A percentile compares a stretch with the other conserved stretches of the same genome.
phyloP scores from a whole-genome alignment of 2,113 vertebrate species.

The Otis tarda region DNA sequence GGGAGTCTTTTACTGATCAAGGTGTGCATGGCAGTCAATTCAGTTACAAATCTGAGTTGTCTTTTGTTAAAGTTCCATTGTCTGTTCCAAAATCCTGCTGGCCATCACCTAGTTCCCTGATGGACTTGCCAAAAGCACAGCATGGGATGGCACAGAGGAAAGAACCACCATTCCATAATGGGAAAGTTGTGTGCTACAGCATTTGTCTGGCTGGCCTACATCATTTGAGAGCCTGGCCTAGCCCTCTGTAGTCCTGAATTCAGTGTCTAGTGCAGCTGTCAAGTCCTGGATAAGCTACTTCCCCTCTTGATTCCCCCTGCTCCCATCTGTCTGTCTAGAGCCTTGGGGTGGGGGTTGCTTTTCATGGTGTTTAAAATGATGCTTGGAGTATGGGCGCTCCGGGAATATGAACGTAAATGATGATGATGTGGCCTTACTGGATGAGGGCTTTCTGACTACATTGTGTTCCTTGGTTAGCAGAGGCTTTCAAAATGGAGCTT shows the following conservation, averaged over 20 bases:
- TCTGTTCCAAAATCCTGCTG: not conserved
- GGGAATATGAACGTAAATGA: not conserved
- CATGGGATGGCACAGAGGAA: not conserved
- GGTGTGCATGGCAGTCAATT: not conserved
- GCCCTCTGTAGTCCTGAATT: not conserved
- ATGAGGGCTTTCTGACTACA: not conserved
- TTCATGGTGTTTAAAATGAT: not conserved
- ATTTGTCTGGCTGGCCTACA: not conserved
- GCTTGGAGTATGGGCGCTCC: not conserved
- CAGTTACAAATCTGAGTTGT: not conserved
- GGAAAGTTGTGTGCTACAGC: not conserved
- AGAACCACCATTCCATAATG: not conserved
- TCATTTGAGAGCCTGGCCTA: not conserved
- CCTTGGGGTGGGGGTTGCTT: not conserved
- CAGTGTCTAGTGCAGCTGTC: not conserved
- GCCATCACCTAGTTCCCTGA: not conserved
- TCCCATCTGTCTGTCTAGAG: not conserved
- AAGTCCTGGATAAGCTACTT: not conserved
- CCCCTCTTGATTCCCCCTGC: not conserved
- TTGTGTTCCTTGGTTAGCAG: not conserved
- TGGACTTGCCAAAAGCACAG: not conserved
- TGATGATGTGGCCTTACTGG: not conserved
- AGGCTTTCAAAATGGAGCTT: not conserved
- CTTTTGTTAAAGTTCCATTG: not conserved
- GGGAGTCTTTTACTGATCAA: not conserved